Evolutionary conservation across 37 sponge, comb jelly and placozoan species (phyloP).

Genomic region (Beroe ovata): DNA sequence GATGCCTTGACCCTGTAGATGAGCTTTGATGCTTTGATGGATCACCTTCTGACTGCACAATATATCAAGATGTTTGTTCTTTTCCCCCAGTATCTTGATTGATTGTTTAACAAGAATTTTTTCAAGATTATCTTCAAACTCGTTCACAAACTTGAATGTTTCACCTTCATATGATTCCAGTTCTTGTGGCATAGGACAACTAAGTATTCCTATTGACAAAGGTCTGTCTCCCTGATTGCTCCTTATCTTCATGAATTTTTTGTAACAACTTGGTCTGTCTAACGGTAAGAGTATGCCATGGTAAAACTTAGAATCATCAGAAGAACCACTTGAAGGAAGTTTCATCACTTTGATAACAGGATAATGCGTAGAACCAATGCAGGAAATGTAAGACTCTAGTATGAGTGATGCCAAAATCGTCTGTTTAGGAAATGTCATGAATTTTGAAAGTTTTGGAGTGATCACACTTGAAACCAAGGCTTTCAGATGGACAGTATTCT

Average conservation of each 20-base stretch:
- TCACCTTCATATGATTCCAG: slow-evolving; percentile 44
- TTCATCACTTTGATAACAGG: slow-evolving; percentile 7
- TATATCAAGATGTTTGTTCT: not conserved
- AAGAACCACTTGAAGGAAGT: not conserved
- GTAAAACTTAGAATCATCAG: slow-evolving; percentile 2
- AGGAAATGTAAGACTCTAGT: slow-evolving; percentile 12
- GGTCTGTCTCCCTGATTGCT: not conserved
- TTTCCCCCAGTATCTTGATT: not conserved
- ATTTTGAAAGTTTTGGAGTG: not conserved
- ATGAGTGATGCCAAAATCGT: not conserved
- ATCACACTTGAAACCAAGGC: not conserved
- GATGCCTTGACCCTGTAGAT: not conserved
- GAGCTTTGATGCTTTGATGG: slow-evolving; percentile 1
- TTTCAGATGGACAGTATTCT: not conserved
- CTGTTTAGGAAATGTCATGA: not conserved
- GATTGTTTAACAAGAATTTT: slow-evolving; percentile 1
- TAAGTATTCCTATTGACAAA: slow-evolving; percentile 9
- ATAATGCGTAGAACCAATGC: slow-evolving; percentile 21
- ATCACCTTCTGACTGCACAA: slow-evolving; percentile 34
- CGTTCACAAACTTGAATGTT: slow-evolving; percentile 21
- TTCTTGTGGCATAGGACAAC: slow-evolving; percentile 24
- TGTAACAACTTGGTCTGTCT: not conserved
- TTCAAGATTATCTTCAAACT: slow-evolving; percentile 3
- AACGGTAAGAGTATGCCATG: slow-evolving; percentile 29
- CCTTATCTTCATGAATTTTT: not conserved